These are phyloP conservation scores for Euura lappo DNA, from an alignment of 1,140 invertebrate genomes.

Conservation along the genomic window DNA sequence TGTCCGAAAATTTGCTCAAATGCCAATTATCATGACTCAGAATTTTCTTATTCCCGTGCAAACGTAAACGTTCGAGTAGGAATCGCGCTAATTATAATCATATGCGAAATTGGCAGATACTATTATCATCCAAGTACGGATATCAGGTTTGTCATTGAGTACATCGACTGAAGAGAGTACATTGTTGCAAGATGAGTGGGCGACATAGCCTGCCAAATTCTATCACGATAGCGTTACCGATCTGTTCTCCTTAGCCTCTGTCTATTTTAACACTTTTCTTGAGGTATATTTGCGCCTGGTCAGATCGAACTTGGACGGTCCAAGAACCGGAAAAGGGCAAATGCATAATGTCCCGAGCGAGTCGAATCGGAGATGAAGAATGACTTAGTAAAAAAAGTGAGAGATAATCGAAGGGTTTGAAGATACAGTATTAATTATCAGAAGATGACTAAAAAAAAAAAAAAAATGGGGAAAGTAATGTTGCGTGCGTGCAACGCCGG, in stretches of 20 bases:
- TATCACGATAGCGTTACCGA: constrained; percentile 1
- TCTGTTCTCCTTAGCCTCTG: not conserved
- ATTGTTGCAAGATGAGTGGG: not conserved
- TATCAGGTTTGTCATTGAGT: not conserved
- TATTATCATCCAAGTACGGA: not conserved
- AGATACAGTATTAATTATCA: not conserved
- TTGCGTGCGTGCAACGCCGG: not conserved
- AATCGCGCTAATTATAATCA: not conserved
- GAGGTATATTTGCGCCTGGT: not conserved
- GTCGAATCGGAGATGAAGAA: not conserved
- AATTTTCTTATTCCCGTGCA: too few species aligned
- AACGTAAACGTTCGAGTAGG: too few species aligned
- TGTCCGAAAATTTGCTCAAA: too few species aligned
- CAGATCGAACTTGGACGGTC: not conserved
- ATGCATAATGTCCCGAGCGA: not conserved
- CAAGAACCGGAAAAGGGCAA: constrained; percentile 3
- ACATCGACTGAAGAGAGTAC: not conserved
- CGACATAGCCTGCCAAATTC: constrained; percentile 3
- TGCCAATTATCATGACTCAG: too few species aligned
- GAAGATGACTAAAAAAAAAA: not conserved
- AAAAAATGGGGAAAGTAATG: not conserved
- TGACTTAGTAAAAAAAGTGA: not conserved
- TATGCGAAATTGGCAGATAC: not conserved
- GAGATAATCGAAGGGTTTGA: not conserved
- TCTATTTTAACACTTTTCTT: not conserved